phyloP scores from a whole-genome alignment of 2,797 vertebrate species.

The Gobio occitaniae region DNA sequence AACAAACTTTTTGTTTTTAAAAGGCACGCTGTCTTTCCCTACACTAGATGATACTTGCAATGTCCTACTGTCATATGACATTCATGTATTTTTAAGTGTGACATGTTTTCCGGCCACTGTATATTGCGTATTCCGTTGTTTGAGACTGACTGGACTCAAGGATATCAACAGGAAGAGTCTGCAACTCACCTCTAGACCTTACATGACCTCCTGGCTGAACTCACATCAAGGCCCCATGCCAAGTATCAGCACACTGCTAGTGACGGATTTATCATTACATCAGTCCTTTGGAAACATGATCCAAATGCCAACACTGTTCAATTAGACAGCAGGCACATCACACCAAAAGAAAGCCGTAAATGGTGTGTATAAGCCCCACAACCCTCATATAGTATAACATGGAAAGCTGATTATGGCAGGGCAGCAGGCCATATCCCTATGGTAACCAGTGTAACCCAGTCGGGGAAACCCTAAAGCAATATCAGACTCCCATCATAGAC shows the following conservation, averaged over 20 bases:
- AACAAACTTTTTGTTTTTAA: background rate
- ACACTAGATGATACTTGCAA: background rate
- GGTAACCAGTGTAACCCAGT: conserved; percentile 60
- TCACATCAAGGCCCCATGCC: conserved; percentile 17
- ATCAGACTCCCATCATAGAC: conserved; percentile 30
- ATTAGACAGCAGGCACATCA: conserved; percentile 35
- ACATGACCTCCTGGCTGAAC: conserved; percentile 19
- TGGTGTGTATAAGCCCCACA: conserved; percentile 57
- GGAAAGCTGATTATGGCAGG: conserved; percentile 55
- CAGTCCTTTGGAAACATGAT: conserved; percentile 44
- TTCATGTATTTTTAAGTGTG: background rate
- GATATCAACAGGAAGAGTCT: background rate
- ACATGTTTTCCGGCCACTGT: background rate
- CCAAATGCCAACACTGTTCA: conserved; percentile 46
- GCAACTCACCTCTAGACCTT: conserved; percentile 39
- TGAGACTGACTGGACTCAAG: background rate
- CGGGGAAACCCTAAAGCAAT: conserved; percentile 46
- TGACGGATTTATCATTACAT: conserved; percentile 2
- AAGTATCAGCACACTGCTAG: conserved; percentile 29
- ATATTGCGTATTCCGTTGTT: conserved; percentile 4
- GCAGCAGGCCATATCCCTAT: conserved; percentile 49
- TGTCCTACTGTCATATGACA: background rate
- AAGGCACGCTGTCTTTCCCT: background rate
- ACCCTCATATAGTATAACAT: conserved; percentile 56
- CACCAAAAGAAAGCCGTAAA: conserved; percentile 50